Percentiles rank a stretch among this genome's conserved stretches.
Evolutionary conservation across 1,140 invertebrate genomes (phyloP).

Genomic region (Druon quercuslanigerum): DNA sequence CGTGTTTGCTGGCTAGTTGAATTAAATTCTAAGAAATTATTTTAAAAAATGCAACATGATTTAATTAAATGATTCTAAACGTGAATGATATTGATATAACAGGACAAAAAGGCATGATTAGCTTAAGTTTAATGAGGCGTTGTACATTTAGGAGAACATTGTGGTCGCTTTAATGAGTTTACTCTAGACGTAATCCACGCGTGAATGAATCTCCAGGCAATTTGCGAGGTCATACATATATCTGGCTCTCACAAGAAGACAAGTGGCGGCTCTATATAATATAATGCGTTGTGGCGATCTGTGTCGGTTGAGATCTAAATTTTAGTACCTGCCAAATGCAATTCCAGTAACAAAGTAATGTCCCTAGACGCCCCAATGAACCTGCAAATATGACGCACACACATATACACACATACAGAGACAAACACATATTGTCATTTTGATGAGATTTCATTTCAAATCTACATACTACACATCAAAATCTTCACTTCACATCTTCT

Average conservation of each 20-base stretch:
- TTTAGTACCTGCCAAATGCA: constrained; percentile 28
- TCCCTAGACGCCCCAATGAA: background rate
- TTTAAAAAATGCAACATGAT: no score
- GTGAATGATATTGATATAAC: background rate
- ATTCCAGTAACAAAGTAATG: constrained; percentile 10
- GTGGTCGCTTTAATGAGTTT: constrained; percentile 14
- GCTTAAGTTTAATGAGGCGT: background rate
- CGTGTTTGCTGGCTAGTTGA: no score
- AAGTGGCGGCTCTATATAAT: constrained; percentile 11
- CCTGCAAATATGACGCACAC: no score
- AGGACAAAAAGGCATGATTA: background rate
- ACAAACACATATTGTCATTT: background rate
- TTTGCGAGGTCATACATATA: constrained; percentile 5
- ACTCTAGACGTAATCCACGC: constrained; percentile 7
- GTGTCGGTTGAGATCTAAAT: background rate
- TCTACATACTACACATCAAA: background rate
- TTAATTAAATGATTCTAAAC: background rate
- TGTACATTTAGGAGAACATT: background rate
- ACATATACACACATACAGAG: no score
- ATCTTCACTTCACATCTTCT: background rate
- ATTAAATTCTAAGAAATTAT: no score
- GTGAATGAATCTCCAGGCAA: constrained; percentile 10
- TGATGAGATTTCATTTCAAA: background rate
- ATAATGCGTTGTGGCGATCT: constrained; percentile 8
- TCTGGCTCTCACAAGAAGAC: background rate